A percentile compares a stretch with the other conserved stretches of the same genome.
Evolutionary conservation across 92 coral and sea anemone species (phyloP).

Genomic region (Paragorgia papillata): DNA sequence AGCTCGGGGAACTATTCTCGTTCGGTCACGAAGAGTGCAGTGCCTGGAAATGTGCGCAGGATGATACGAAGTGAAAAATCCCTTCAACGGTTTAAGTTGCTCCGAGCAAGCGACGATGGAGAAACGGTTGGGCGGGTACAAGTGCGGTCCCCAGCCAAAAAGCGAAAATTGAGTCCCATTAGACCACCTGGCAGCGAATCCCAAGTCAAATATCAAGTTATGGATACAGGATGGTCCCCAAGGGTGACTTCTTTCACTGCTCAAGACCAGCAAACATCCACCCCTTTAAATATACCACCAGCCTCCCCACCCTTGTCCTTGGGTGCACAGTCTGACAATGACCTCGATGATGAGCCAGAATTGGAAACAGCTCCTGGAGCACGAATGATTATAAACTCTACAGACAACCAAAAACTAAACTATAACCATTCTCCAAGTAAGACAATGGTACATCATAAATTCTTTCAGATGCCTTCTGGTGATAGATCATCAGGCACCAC

Average conservation of each 20-base stretch:
- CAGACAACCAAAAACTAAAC: background rate
- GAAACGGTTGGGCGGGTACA: background rate
- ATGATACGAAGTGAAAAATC: background rate
- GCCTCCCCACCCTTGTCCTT: slow-evolving; percentile 33
- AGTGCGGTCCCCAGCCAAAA: slow-evolving; percentile 2
- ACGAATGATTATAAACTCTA: background rate
- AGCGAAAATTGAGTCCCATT: slow-evolving; percentile 13
- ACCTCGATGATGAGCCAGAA: background rate
- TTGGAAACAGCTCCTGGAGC: background rate
- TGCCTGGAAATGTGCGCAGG: background rate
- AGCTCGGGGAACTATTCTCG: background rate
- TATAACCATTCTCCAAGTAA: background rate
- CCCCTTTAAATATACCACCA: slow-evolving; percentile 29
- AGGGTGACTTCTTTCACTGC: background rate
- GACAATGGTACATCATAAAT: too few relatives aligned
- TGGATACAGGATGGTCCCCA: background rate
- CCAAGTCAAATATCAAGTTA: background rate
- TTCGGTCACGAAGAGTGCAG: background rate
- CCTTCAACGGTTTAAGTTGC: background rate
- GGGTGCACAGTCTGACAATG: slow-evolving; percentile 28
- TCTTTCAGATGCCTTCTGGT: background rate
- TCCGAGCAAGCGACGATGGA: background rate
- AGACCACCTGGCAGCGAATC: background rate
- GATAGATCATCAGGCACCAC: too few relatives aligned
- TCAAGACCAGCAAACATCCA: slow-evolving; percentile 15